Evolutionary conservation across 2,888 invertebrate species (phyloP), one percentile per base, ranked within the genome.

Genomic region (Mimachlamys varia): DNA sequence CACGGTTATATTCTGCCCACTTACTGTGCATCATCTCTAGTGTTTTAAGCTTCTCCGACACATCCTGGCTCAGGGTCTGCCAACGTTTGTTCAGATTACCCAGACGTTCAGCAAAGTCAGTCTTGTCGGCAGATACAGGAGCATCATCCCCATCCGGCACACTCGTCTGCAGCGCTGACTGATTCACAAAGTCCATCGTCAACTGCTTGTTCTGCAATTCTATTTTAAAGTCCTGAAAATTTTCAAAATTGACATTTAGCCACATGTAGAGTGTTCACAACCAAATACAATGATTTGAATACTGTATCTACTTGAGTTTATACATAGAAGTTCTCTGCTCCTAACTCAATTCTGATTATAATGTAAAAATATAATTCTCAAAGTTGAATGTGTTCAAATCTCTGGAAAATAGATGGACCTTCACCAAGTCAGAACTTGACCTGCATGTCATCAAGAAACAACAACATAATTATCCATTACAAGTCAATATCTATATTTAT

Each of bases 121-220:
- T 95, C 88, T 94, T 95, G 91, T 95, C 95, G 17, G 93, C 91
- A 19, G 94, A 92, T 44, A 92, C 92, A 13, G 94, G 91, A 15
- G 92, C 87, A 10, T 95, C 93, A 10, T 94, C 94, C 12, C 91
- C 91, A 37, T 94, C 92, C 87, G 93, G 92, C 17, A 92, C 91
- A 88, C 91, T 92, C 17, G 94, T 93, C 89, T 95, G 95, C 19
- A 96, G 91, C 0, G 95, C 94, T 33, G 94, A 93, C 93, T 96
- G 95, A 93, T 96, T 96, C 38, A 96, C 96, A 93, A 96, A 96
- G 93, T 96, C 96, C 50, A 96, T 93, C 7, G 96, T 96, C 90
- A 96, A 92, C 92, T 96, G 96, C 90, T 95, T 96, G 92, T 95
- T 96, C 89, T 93, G 93, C 58, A 96, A 91, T 88, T 96, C 96